Conservation (phyloP, 92 coral and sea anemone genomes). For the Meandrina meandrites region DNA sequence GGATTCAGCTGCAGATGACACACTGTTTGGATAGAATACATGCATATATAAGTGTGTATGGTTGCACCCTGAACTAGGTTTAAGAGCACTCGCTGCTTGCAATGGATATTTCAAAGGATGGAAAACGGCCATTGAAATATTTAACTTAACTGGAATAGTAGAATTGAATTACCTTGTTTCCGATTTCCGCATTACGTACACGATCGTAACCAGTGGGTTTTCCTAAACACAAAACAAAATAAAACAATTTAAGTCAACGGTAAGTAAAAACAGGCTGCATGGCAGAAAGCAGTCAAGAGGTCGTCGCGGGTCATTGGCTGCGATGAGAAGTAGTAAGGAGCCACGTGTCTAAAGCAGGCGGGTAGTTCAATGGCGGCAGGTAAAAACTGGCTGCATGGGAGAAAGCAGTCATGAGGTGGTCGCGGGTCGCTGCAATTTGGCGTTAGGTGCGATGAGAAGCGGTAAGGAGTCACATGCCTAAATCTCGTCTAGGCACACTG, state of each 20-base stretch:
- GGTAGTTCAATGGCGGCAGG: no score
- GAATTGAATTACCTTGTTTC: conserved; percentile 81
- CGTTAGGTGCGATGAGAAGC: not conserved
- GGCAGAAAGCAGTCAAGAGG: not conserved
- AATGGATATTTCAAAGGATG: not conserved
- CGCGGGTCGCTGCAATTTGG: not conserved
- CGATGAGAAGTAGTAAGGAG: not conserved
- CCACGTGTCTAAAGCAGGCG: not conserved
- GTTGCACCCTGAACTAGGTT: no score
- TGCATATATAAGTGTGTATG: no score
- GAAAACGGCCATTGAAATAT: not conserved
- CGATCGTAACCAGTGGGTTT: conserved; percentile 99
- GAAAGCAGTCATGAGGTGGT: not conserved
- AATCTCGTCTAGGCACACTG: not conserved
- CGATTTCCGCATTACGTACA: conserved; percentile 96
- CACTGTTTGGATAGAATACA: no score
- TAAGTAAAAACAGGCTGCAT: not conserved
- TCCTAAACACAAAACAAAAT: conserved; percentile 51
- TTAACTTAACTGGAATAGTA: not conserved
- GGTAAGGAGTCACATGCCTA: not conserved
- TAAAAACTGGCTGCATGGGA: not conserved
- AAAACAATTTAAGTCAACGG: not conserved
- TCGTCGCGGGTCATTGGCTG: not conserved
- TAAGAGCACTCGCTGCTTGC: not conserved
- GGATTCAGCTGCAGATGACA: no score